Base-by-base conservation (phyloP, 2,888 invertebrate species). In the Cerastoderma edule region DNA sequence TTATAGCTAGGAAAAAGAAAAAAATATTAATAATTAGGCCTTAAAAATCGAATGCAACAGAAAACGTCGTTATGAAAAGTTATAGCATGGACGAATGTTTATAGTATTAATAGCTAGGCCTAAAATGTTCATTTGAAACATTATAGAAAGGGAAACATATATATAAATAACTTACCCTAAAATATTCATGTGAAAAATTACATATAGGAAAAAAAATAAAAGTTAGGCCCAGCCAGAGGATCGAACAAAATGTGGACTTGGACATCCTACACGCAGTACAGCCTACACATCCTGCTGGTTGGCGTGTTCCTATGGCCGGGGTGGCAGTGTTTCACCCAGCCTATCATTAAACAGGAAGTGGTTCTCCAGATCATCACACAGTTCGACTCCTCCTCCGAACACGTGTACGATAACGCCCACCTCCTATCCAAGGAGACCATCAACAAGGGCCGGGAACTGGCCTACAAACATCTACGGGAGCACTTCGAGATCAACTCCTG, bases 331-430 rank as follows among this genome's bases (percentile, higher is more conserved):
- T 24, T 35, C 16, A 35, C 53, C 13, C 50, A 71, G 27, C 53
- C 63, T 13, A 28, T 60, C 13, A 28, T 24, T 13, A 78, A 63
- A 67, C 71, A 82, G 28, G 72, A 76, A 1, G 82, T 79, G 1
- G 82, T 76, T 13, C 22, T 82, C 44, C 79, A 79, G 60, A 79
- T 79, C 2, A 63, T 82, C 5, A 72, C 72, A 32, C 79, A 76
- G 2, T 66, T 39, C n/a, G 69, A 67, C 28, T 19, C 65, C 3
- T 53, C 60, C 4, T 53, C 71, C 8, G 76, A 68, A 16, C 35
- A 53, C 2, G 71, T 64, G n/a, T 69, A 64, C 10, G 56, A 79
- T 28, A 44, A 50, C 0, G 65, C 77, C 3, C 82, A 82, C 33
- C 57, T 75, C 2, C 28, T 65, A 13, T 69, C 56, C 1, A 82